These are phyloP conservation scores for Varecia variegata DNA, from an alignment of 2,797 vertebrate genomes.

Conservation along the genomic window DNA sequence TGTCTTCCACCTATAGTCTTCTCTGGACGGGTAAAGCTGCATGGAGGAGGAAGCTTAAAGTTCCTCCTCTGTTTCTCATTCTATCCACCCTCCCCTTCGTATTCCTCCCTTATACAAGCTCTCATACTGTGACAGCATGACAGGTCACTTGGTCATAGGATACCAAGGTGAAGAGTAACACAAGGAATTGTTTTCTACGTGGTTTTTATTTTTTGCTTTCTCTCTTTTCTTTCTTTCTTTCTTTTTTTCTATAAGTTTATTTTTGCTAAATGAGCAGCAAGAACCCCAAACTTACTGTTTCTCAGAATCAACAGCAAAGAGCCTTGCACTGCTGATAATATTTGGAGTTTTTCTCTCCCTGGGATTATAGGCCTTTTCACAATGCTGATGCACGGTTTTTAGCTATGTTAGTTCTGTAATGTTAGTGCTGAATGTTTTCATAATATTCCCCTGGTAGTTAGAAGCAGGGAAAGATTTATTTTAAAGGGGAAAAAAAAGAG, in stretches of 20 bases:
- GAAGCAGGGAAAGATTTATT: conserved; percentile 76
- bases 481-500: conserved; percentile 69
- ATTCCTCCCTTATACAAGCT: not conserved
- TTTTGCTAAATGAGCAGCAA: conserved; percentile 58
- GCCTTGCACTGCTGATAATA: conserved; percentile 30
- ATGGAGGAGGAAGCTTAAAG: not conserved
- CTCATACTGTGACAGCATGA: not conserved
- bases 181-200: not conserved
- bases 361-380: conserved; percentile 65
- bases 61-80: not conserved
- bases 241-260: conserved; percentile 20
- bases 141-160: not conserved
- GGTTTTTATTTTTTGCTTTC: not conserved
- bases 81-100: accelerated
- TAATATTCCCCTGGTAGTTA: conserved; percentile 75
- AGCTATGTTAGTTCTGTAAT: conserved; percentile 71
- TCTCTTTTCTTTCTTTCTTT: not conserved
- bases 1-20: not conserved
- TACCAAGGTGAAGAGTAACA: not conserved
- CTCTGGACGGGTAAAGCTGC: not conserved
- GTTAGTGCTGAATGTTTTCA: conserved; percentile 77
- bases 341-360: conserved; percentile 64
- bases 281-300: conserved; percentile 53
- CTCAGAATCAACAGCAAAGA: conserved; percentile 66
- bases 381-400: conserved; percentile 72